These are phyloP conservation scores for Notolabrus celidotus DNA, from an alignment of 2,797 vertebrate species.

Conservation along the genomic window DNA sequence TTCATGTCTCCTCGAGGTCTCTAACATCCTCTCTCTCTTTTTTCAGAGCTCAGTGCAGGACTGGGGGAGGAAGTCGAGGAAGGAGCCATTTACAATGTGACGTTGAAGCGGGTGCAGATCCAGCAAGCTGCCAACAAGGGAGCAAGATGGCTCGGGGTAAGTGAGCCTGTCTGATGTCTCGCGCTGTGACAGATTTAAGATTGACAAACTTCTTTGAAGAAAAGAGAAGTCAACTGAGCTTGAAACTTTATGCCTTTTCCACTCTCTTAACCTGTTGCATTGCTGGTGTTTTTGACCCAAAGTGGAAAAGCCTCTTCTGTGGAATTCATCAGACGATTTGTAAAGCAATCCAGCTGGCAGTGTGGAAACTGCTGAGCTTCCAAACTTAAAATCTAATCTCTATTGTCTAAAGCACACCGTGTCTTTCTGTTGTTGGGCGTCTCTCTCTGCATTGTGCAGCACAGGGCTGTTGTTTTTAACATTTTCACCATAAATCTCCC, in stretches of 20 bases:
- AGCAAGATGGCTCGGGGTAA: constrained; percentile 96
- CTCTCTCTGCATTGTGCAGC: constrained; percentile 35
- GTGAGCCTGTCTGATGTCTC: constrained; percentile 59
- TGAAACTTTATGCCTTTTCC: not conserved
- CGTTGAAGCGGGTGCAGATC: constrained; percentile 95
- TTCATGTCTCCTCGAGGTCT: constrained; percentile 1
- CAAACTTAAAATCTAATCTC: constrained; percentile 24
- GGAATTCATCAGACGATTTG: constrained; percentile 18
- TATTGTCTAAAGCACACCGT: constrained; percentile 30
- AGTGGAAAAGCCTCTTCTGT: constrained; percentile 21
- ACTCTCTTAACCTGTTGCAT: constrained; percentile 25
- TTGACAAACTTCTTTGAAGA: constrained; percentile 6
- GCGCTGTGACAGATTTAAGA: constrained; percentile 7
- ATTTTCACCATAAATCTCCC: constrained; percentile 63
- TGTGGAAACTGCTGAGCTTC: constrained; percentile 18
- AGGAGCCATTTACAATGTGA: constrained; percentile 96
- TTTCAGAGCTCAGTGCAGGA: constrained; percentile 95
- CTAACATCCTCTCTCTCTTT: constrained; percentile 16
- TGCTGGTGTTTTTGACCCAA: not conserved
- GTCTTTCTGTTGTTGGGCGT: constrained; percentile 4
- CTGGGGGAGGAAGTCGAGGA: constrained; percentile 97
- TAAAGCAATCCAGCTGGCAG: constrained; percentile 8
- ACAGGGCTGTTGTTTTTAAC: constrained; percentile 67
- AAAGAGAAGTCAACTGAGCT: not conserved
- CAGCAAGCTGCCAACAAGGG: constrained; percentile 98